Base-by-base conservation (phyloP, 2,113 vertebrate genomes). In the Dasypus novemcinctus region DNA sequence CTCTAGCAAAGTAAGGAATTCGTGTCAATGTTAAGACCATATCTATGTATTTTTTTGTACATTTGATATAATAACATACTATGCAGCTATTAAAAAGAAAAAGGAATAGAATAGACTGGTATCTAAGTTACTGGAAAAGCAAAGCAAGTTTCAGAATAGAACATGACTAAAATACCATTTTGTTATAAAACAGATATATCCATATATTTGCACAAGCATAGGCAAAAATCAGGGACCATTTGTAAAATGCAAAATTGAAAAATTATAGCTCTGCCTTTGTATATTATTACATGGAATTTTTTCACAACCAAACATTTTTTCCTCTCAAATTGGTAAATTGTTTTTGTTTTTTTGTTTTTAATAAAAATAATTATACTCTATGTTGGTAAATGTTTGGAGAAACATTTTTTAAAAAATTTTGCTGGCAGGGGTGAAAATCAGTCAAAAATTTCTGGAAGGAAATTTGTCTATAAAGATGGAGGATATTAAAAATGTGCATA, bases 331-430 rank as follows among this genome's bases (percentile, higher is more conserved):
- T 69, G 66, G 15, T 57, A 69, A 94, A 17, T 29, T n/a, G n/a
- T n/a, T n/a, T n/a, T 49, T 49, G 43, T 49, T 46, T 43, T 9
- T 76, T 85, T 94, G 61, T 63, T 18, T 82, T 57, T 57, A 76
- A 90, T 21, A 80, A 90, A 89, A 72, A 20, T 59, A 86, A 87
- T 82, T 25, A 83, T 69, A 68, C 7, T 7, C 75, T 41, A 57
- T 14, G 8, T 41, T 95, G 68, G 6, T n/a, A 82, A 94, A 66
- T 78, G 23, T 66, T 29, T 92, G 9, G 20, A 95, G n/a, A 88
- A 36, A 27, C 1, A 87, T 43, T 15, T 54, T 92, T 94, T 95
- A 81, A 31, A 66, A 82, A 66, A 82, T 94, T 95, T 95, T 92
- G 61, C 38, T 82, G 29, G 64, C 52, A 86, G 3, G 27, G 33